These are phyloP conservation scores for Caenorhabditis sinica DNA, from an alignment of 2,888 invertebrate species.

Conservation along the genomic window DNA sequence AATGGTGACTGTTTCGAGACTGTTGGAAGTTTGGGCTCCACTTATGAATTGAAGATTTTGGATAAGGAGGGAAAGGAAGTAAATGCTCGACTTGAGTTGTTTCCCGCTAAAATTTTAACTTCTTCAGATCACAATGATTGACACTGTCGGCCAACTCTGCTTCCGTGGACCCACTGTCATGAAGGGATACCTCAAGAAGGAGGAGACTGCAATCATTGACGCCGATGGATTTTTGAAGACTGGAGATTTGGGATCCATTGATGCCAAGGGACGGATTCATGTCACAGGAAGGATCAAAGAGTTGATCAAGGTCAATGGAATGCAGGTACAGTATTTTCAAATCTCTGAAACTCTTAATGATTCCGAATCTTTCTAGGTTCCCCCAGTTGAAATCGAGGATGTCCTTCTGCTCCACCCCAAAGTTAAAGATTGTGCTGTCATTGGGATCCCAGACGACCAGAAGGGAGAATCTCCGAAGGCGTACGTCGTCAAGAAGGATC, in stretches of 20 bases:
- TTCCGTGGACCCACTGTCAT: constrained; percentile 72
- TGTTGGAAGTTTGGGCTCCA: constrained; percentile 57
- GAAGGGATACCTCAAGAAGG: constrained; percentile 70
- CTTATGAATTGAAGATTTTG: constrained; percentile 60
- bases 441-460: constrained; percentile 62
- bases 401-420: constrained; percentile 67
- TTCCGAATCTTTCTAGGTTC: constrained; percentile 47
- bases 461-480: constrained; percentile 68
- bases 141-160: constrained; percentile 67
- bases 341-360: too few relatives aligned
- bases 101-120: too few relatives aligned
- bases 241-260: constrained; percentile 63
- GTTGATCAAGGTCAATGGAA: constrained; percentile 67
- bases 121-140: constrained; percentile 36
- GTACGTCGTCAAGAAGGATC: constrained; percentile 65
- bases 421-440: constrained; percentile 69
- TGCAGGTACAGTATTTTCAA: constrained; percentile 47
- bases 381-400: constrained; percentile 70
- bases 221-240: constrained; percentile 68
- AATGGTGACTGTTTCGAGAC: constrained; percentile 61
- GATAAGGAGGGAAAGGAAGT: constrained; percentile 46
- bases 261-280: constrained; percentile 51
- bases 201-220: constrained; percentile 52
- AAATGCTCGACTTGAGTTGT: neutral
- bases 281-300: constrained; percentile 65